Evolutionary conservation across 2,113 vertebrate genomes (phyloP).

Genomic region (Myrmophylax atrothorax): DNA sequence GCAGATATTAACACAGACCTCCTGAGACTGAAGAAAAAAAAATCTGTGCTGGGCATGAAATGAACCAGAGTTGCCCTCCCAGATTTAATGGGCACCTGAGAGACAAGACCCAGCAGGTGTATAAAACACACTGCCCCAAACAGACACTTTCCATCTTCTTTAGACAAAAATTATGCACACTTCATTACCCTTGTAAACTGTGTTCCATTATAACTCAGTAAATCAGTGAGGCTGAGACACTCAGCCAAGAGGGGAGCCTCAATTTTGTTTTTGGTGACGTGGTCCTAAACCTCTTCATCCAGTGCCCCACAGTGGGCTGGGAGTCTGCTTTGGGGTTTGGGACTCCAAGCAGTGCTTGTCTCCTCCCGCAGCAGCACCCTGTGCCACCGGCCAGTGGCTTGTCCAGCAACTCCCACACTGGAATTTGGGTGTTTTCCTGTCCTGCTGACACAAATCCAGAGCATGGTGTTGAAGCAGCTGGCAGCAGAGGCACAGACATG

Average conservation of each 20-base stretch:
- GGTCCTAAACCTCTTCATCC: not conserved
- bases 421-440: not conserved
- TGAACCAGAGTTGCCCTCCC: not conserved
- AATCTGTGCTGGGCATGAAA: not conserved
- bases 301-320: fast-evolving
- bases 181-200: not conserved
- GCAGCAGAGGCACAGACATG: not conserved
- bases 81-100: not conserved
- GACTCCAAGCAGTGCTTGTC: not conserved
- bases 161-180: not conserved
- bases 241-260: not conserved
- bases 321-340: not conserved
- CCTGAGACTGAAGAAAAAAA: not conserved
- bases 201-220: not conserved
- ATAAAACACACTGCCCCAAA: not conserved
- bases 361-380: not conserved
- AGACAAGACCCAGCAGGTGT: not conserved
- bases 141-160: not conserved
- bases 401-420: not conserved
- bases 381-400: not conserved
- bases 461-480: fast-evolving
- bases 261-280: fast-evolving
- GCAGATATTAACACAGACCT: not conserved
- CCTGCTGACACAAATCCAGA: fast-evolving
- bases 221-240: not conserved